A percentile compares a stretch with the other conserved stretches of the same genome.
phyloP scores from a whole-genome alignment of 2,888 invertebrate genomes.

The Luperina nickerlii region DNA sequence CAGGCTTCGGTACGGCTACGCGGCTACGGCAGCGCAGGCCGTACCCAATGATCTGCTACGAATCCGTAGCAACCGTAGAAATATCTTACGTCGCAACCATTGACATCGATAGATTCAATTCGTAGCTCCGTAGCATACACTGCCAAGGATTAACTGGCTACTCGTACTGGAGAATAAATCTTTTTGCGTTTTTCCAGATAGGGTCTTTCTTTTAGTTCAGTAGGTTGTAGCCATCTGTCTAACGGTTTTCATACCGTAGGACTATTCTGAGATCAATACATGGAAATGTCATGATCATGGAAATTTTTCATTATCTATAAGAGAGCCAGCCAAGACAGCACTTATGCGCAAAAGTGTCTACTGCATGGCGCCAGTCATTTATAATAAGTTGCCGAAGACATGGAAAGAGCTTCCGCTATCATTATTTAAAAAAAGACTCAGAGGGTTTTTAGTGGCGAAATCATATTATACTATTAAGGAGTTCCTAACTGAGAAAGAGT shows the following conservation, averaged over 20 bases:
- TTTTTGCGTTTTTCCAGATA: background rate
- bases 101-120: constrained; percentile 33
- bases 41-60: constrained; percentile 34
- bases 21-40: background rate
- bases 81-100: constrained; percentile 2
- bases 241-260: no score
- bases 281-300: no score
- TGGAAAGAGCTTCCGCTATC: no score
- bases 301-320: background rate
- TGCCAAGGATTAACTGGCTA: background rate
- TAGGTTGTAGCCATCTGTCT: background rate
- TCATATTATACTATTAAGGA: no score
- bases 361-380: no score
- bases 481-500: no score
- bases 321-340: no score
- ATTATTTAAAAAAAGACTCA: no score
- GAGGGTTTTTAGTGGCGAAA: no score
- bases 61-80: constrained; percentile 42
- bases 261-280: background rate
- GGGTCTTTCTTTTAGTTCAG: background rate
- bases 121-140: no score
- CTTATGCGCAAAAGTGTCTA: no score
- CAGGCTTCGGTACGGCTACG: background rate
- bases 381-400: no score
- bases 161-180: background rate